phyloP scores from a whole-genome alignment of 2,888 invertebrate species.

The Sclerodermus sp. region DNA sequence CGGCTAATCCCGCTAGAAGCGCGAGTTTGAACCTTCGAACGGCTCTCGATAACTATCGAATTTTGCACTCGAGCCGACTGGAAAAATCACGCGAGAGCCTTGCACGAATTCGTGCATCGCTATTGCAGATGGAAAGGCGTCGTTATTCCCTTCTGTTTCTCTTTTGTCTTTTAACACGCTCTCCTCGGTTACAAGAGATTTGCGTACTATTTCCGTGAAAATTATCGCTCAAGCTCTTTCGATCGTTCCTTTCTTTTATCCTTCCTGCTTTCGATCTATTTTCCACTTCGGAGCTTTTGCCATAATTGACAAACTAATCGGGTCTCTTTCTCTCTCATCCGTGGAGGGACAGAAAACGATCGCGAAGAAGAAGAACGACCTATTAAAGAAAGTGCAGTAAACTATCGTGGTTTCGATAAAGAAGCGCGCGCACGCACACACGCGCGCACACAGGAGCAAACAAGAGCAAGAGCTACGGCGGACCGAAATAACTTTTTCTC shows the following conservation, averaged over 20 bases:
- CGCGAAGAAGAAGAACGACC: constrained; percentile 44
- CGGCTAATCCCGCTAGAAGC: background rate
- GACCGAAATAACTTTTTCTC: no score
- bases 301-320: constrained; percentile 10
- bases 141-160: background rate
- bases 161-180: no score
- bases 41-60: constrained; percentile 28
- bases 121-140: constrained; percentile 16
- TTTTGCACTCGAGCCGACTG: constrained; percentile 13
- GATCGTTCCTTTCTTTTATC: no score
- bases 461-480: no score
- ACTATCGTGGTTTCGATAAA: constrained; percentile 45
- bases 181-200: no score
- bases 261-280: constrained; percentile 6
- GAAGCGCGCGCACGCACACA: no score
- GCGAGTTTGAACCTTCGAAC: background rate
- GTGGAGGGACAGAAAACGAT: background rate
- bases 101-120: constrained; percentile 23
- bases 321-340: background rate
- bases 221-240: no score
- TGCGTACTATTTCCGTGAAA: no score
- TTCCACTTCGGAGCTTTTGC: background rate
- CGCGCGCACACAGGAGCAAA: no score
- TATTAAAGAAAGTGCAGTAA: no score
- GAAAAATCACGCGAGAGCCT: constrained; percentile 17